phyloP scores from a whole-genome alignment of 2,888 invertebrate genomes.

The Rutpela maculata region DNA sequence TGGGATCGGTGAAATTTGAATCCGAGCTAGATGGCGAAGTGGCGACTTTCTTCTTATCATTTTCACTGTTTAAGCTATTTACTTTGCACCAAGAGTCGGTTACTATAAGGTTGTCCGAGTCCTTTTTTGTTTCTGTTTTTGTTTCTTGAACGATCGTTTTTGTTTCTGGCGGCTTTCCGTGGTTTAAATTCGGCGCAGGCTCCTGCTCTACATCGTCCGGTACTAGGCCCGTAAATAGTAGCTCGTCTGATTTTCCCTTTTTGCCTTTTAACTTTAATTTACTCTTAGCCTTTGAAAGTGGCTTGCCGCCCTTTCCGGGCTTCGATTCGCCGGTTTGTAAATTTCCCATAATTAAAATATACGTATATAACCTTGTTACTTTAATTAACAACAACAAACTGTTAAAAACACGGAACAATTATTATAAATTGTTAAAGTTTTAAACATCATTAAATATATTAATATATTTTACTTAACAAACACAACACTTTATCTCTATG shows the following conservation, averaged over 20 bases:
- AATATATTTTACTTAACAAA: conserved; percentile 21
- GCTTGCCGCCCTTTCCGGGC: conserved; percentile 74
- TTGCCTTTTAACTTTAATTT: conserved; percentile 75
- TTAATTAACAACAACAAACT: conserved; percentile 14
- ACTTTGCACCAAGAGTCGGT: conserved; percentile 68
- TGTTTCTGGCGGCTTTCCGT: conserved; percentile 43
- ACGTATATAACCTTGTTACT: conserved; percentile 25
- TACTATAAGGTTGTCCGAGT: conserved; percentile 54
- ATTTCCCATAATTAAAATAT: conserved; percentile 29
- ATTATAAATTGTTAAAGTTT: background rate
- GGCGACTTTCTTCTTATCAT: conserved; percentile 66
- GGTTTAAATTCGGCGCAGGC: conserved; percentile 48
- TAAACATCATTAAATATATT: conserved; percentile 15
- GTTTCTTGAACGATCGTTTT: conserved; percentile 23
- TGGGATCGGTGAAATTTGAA: conserved; percentile 86
- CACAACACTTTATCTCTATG: conserved; percentile 10
- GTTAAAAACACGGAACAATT: conserved; percentile 10
- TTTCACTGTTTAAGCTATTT: conserved; percentile 56
- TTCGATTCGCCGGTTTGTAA: conserved; percentile 51
- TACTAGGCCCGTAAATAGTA: conserved; percentile 66
- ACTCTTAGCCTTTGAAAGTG: conserved; percentile 74
- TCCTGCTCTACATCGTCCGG: conserved; percentile 55
- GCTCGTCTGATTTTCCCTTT: conserved; percentile 68
- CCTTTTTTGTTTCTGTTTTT: conserved; percentile 42
- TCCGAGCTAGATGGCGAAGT: conserved; percentile 81